Percentiles rank a stretch among this genome's conserved stretches.
phyloP scores from a whole-genome alignment of 2,113 vertebrate species.

The Triplophysa siluroides region DNA sequence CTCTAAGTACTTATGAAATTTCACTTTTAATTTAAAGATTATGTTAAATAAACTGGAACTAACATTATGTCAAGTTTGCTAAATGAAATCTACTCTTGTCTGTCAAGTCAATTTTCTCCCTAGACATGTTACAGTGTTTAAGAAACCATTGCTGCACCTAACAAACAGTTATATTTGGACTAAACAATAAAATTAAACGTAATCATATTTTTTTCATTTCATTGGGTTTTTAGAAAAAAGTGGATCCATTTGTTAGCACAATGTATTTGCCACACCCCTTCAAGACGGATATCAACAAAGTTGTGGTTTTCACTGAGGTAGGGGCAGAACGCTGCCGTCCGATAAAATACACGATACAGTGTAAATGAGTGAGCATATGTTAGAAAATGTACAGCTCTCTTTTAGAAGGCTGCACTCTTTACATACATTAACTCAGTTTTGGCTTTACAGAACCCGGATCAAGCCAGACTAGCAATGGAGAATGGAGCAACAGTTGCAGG shows the following conservation, averaged over 20 bases:
- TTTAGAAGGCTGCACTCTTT: neutral
- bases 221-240: constrained; percentile 78
- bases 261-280: constrained; percentile 81
- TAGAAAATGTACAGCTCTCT: neutral
- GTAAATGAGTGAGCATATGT: neutral
- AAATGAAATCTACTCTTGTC: neutral
- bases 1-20: no score
- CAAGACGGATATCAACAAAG: constrained; percentile 75
- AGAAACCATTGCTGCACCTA: neutral
- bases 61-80: neutral
- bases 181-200: neutral
- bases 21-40: neutral
- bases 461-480: constrained; percentile 77
- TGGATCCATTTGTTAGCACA: constrained; percentile 81
- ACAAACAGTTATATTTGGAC: neutral
- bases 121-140: neutral
- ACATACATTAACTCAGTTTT: neutral
- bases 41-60: neutral
- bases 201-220: neutral
- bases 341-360: neutral
- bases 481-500: constrained; percentile 82
- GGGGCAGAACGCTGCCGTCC: constrained; percentile 28
- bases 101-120: neutral
- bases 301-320: constrained; percentile 91
- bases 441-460: constrained; percentile 73